A percentile compares a stretch with the other conserved stretches of the same genome.
Evolutionary conservation across 1,140 invertebrate genomes (phyloP).

Genomic region (Daktulosphaira vitifoliae): DNA sequence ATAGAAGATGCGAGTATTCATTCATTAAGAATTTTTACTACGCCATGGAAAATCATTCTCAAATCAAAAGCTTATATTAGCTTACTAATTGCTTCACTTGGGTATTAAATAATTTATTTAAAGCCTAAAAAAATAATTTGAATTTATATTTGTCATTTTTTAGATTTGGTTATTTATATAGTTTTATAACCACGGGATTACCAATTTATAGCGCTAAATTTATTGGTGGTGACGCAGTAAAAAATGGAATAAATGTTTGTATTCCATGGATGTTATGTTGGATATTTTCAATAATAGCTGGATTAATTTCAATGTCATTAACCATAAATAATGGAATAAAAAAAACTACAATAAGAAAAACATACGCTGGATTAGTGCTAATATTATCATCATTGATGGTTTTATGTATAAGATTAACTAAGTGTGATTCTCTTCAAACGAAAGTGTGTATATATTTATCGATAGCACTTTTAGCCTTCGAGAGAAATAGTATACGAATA

Average conservation of each 20-base stretch:
- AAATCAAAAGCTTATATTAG: background rate
- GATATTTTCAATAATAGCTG: background rate
- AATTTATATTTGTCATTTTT: background rate
- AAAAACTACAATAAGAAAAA: background rate
- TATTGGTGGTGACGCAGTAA: background rate
- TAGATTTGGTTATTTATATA: conserved; percentile 1
- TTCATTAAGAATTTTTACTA: background rate
- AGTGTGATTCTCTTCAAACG: background rate
- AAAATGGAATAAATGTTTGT: background rate
- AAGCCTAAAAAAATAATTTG: too few species aligned
- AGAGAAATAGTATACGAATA: conserved; percentile 7
- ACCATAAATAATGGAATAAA: background rate
- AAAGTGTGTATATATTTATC: background rate
- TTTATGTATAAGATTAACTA: background rate
- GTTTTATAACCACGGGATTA: background rate
- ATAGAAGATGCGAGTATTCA: too few species aligned
- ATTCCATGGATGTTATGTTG: background rate
- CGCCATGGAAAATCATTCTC: background rate
- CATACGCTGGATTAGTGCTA: background rate
- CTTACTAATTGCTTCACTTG: background rate
- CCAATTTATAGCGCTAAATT: background rate
- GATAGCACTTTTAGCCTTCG: background rate
- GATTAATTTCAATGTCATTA: background rate
- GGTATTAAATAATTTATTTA: too few species aligned
- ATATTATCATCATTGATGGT: background rate